Evolutionary conservation across 2,797 vertebrate species (phyloP), one percentile per base, ranked within the genome.

Genomic region (Gambusia yucatana): DNA sequence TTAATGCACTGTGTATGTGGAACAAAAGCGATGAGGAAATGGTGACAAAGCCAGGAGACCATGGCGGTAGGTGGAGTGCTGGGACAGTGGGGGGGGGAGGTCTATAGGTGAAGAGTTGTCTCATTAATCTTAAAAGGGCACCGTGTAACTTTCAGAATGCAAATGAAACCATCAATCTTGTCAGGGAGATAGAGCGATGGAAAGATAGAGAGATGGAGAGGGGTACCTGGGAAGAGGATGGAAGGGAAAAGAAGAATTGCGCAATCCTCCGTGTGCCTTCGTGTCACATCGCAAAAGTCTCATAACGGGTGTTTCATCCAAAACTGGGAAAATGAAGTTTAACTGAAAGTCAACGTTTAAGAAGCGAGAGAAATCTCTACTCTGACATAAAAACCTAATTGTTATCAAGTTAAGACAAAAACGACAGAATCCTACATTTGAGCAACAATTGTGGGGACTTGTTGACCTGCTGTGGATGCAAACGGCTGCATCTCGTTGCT

Each of bases 101-200:
- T 83, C 78, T 74, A 70, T 44, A 83, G 81, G 86, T 90, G 89
- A 92, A 84, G 80, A 77, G 86, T 88, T 87, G 89, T 88, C 88
- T 92, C 89, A 92, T 91, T 92, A 90, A 92, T 93, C 89, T 90
- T 84, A 72, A 82, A 86, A 80, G 76, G 80, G 82, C 55, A 77
- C 87, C 75, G 82, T 28, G 11, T 65, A 81, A 83, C 83, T 70
- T 83, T 81, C 82, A 81, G 83, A 83, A 90, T 91, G 89, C 83
- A 89, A 91, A 93, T 92, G 61, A 87, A 85, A 81, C 85, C 41
- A 88, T 92, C 87, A 83, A 75, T 89, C 88, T 88, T 90, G 87
- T 85, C 80, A 77, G 77, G 63, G 84, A 73, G 75, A 86, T 48
- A 39, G 80, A 77, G 63, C 46, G 72, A 77, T 77, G 52, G 79